Evolutionary conservation across 2,113 vertebrate species (phyloP).

Genomic region (Leucopsar rothschildi): DNA sequence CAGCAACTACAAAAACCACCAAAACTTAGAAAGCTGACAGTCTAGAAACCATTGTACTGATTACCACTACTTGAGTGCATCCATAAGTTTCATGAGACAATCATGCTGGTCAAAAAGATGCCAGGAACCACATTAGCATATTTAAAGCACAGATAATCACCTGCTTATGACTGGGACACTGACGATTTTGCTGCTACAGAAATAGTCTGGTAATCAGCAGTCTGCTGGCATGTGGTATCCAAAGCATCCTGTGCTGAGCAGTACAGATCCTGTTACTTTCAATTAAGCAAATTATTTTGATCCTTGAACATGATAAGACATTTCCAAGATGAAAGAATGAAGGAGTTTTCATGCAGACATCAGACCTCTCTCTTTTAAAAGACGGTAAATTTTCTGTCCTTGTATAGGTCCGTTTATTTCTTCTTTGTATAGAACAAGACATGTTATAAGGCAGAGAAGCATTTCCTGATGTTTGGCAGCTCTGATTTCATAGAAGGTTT

Average conservation of each 20-base stretch:
- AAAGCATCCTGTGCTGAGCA: neutral
- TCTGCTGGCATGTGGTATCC: neutral
- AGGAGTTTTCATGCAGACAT: neutral
- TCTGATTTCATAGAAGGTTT: neutral
- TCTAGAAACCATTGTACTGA: neutral
- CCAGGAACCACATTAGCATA: neutral
- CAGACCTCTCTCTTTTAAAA: neutral
- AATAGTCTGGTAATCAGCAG: neutral
- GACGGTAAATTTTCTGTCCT: neutral
- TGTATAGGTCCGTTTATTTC: neutral
- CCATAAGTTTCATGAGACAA: neutral
- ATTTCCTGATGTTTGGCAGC: neutral
- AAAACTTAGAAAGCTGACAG: neutral
- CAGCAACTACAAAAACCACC: rapidly evolving
- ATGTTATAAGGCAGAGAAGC: neutral
- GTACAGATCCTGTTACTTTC: neutral
- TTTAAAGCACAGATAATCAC: neutral
- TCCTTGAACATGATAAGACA: neutral
- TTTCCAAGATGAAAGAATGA: neutral
- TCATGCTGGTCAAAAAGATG: neutral
- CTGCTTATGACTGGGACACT: neutral
- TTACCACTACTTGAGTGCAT: neutral
- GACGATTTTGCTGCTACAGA: neutral
- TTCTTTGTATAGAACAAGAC: neutral
- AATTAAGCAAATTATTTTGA: neutral